Conservation (phyloP, 2,113 vertebrate species). For the Pyrgilauda ruficollis region DNA sequence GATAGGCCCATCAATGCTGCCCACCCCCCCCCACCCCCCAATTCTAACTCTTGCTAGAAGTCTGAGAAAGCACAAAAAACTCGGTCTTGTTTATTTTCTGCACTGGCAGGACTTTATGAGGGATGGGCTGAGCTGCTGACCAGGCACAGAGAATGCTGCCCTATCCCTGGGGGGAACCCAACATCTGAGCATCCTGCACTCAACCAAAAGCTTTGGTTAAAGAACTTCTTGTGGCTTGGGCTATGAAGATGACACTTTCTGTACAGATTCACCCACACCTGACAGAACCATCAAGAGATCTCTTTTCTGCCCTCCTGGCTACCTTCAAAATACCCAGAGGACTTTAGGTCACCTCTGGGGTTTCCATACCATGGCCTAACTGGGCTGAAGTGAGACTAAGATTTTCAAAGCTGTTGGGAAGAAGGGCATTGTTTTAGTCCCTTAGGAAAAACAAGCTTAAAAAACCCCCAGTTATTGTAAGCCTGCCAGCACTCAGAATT, state of each 20-base stretch:
- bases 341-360: not conserved
- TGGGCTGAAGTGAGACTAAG: not conserved
- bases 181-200: not conserved
- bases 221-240: not conserved
- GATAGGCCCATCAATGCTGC: not conserved
- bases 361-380: not conserved
- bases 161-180: not conserved
- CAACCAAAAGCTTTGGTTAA: not conserved
- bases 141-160: not conserved
- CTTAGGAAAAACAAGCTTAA: not conserved
- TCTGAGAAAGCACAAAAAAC: not conserved
- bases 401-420: not conserved
- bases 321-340: not conserved
- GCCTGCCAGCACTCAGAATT: not conserved
- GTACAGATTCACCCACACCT: accelerated
- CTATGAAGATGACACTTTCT: not conserved
- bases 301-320: not conserved
- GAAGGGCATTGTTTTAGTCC: not conserved
- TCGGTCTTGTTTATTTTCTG: not conserved
- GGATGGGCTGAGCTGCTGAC: not conserved
- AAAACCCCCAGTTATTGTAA: not conserved
- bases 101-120: not conserved
- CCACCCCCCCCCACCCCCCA: too few species aligned
- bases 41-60: not conserved
- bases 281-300: not conserved